Conservation (phyloP, 2,113 vertebrate species). For the Rhinoptilus africanus region DNA sequence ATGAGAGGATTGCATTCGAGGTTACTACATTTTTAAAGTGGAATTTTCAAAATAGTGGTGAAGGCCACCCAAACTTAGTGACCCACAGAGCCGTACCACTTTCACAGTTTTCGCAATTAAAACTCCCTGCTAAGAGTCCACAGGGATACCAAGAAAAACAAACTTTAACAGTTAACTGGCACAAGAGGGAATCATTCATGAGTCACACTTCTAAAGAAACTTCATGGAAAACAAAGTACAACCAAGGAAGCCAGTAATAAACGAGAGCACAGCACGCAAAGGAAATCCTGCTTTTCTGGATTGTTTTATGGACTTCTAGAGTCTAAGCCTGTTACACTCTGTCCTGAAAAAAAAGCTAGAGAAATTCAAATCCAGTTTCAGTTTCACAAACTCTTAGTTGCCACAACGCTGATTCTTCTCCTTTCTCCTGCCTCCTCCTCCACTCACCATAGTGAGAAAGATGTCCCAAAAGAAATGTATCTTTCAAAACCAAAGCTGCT, state of each 20-base stretch:
- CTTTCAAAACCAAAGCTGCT: background rate
- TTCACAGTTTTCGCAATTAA: background rate
- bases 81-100: background rate
- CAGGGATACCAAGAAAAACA: background rate
- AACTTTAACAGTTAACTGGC: background rate
- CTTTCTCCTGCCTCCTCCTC: background rate
- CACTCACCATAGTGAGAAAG: background rate
- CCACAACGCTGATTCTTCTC: background rate
- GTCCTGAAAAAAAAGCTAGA: background rate
- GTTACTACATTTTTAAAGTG: background rate
- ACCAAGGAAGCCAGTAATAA: background rate
- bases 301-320: background rate
- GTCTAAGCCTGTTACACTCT: background rate
- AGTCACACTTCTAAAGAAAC: background rate
- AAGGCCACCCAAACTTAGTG: background rate
- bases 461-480: background rate
- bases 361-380: background rate
- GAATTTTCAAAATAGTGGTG: background rate
- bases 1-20: background rate
- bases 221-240: background rate
- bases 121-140: background rate
- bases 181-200: background rate
- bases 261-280: background rate
- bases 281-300: background rate
- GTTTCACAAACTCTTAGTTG: background rate